These are phyloP conservation scores for Melanotaenia pygmaea DNA, from an alignment of 2,797 vertebrate genomes.

Conservation along the genomic window DNA sequence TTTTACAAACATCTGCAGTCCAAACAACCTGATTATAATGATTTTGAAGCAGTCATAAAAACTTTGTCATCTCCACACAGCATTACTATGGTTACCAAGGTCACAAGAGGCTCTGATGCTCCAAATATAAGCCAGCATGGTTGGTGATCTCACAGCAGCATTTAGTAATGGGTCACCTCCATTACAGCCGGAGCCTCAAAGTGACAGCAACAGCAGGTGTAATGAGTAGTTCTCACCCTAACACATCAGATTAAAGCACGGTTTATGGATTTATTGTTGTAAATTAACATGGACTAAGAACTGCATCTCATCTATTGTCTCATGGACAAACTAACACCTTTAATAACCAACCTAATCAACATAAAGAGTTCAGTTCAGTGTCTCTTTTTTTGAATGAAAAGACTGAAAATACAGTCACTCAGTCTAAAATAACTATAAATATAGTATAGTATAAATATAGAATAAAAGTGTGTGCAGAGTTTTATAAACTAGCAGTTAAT, in stretches of 20 bases:
- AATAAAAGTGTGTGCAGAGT: background rate
- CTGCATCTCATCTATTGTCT: background rate
- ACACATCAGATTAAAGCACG: constrained; percentile 24
- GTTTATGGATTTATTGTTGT: background rate
- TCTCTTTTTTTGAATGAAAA: background rate
- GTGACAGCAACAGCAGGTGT: constrained; percentile 31
- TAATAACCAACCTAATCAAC: background rate
- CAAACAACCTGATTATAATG: constrained; percentile 15
- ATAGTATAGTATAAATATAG: too few species aligned
- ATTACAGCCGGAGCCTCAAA: constrained; percentile 37
- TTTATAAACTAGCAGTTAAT: background rate
- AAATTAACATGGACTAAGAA: background rate
- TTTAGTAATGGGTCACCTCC: constrained; percentile 56
- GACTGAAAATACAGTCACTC: too few species aligned
- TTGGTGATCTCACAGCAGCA: constrained; percentile 45
- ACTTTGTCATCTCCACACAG: constrained; percentile 43
- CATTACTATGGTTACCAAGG: constrained; percentile 67
- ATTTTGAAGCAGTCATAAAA: constrained; percentile 15
- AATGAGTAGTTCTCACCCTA: constrained; percentile 28
- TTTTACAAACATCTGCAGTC: background rate
- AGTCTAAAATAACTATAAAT: background rate
- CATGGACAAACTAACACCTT: background rate
- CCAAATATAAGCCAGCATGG: constrained; percentile 59
- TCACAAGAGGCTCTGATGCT: constrained; percentile 40
- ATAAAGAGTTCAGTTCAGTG: background rate